Percentiles rank a stretch among this genome's conserved stretches.
phyloP scores from a whole-genome alignment of 1,140 invertebrate genomes.

The Zaprionus nigranus region DNA sequence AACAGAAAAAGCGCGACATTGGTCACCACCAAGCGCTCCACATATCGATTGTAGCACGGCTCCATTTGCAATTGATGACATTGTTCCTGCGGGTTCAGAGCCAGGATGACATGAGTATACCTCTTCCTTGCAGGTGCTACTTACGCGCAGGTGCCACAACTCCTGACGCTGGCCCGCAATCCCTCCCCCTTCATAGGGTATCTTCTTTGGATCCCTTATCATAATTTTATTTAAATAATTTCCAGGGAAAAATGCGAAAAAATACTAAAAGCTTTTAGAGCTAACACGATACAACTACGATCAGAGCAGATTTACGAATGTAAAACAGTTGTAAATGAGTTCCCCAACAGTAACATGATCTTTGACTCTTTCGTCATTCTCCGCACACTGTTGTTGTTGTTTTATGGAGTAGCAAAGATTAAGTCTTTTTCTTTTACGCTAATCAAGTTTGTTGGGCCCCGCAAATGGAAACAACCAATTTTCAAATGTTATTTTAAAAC shows the following conservation, averaged over 20 bases:
- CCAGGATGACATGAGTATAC: neutral
- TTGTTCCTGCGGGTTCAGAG: conserved; percentile 12
- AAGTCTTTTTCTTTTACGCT: no score
- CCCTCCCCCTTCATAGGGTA: neutral
- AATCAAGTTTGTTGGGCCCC: no score
- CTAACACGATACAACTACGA: neutral
- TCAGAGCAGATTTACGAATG: neutral
- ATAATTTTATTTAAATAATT: neutral
- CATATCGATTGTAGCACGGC: conserved; percentile 16
- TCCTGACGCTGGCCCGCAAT: neutral
- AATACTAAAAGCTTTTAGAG: neutral
- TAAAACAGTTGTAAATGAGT: no score
- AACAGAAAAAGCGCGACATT: conserved; percentile 27
- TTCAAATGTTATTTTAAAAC: no score
- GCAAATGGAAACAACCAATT: no score
- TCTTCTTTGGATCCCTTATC: neutral
- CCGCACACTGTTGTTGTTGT: neutral
- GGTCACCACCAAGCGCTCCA: conserved; percentile 27
- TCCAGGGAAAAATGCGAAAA: neutral
- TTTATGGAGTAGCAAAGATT: neutral
- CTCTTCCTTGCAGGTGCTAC: neutral
- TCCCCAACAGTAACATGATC: neutral
- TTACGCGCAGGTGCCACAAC: neutral
- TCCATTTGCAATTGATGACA: conserved; percentile 23
- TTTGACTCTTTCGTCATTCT: neutral